These are phyloP conservation scores for Apodemia hepburni DNA, from an alignment of 2,888 invertebrate species.

Conservation along the genomic window DNA sequence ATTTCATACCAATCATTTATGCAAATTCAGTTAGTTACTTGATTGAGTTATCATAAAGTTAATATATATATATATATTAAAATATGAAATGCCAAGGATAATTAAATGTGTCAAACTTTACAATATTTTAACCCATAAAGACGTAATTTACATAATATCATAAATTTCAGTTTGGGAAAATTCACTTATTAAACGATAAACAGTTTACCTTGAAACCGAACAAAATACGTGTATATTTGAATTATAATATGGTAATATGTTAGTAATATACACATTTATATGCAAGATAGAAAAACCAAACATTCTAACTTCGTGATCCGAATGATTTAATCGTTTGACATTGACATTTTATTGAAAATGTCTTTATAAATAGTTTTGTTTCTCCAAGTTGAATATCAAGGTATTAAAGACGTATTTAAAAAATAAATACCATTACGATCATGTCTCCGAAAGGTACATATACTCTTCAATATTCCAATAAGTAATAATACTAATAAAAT, in stretches of 20 bases:
- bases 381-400: conserved; percentile 5
- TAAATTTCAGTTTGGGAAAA: neutral
- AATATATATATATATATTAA: too few species aligned
- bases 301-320: conserved; percentile 11
- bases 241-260: conserved; percentile 16
- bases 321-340: conserved; percentile 15
- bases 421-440: neutral
- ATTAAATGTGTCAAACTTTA: too few species aligned
- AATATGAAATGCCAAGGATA: too few species aligned
- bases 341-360: conserved; percentile 18
- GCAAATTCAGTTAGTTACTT: too few species aligned
- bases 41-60: too few species aligned
- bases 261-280: conserved; percentile 20
- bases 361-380: conserved; percentile 14
- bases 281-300: conserved; percentile 15
- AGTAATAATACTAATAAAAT: too few species aligned
- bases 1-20: too few species aligned
- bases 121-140: too few species aligned
- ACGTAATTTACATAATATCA: neutral
- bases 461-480: too few species aligned
- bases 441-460: neutral
- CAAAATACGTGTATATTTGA: conserved; percentile 12
- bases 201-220: conserved; percentile 3
- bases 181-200: conserved; percentile 4
- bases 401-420: neutral